Base-by-base conservation (phyloP, 2,888 invertebrate genomes). In the Scelioninae gen. 1 region DNA sequence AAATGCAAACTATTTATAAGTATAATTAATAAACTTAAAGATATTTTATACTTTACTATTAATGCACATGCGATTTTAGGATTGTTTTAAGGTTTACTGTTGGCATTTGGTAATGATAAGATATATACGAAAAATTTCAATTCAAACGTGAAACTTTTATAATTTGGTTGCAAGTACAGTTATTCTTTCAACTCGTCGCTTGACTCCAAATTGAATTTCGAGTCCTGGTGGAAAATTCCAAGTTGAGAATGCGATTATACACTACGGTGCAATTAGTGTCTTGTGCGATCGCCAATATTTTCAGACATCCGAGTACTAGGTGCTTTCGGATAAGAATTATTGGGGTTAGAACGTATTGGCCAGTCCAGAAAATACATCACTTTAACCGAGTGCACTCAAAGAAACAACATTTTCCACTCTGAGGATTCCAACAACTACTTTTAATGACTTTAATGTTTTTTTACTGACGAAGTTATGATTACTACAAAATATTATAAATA, bases 231-330 rank as follows among this genome's bases (percentile, higher is more conserved):
- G 60, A 71, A 71, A 71, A 71, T 60, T 60, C 34, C 71, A 43
- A 60, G 55, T 68, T 40, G 68, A 45, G 38, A 60, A 49, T 60
- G 60, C 71, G 58, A 71, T 71, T 71, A 71, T 71, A 71, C 60
- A 60, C 71, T 58, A 60, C 71, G 40, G 31, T 60, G 71, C 49
- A 60, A 71, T 71, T 71, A 71, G 71, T 58, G 71, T 71, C 71
- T 47, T 69, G 10, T 58, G 45, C 68, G 56, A 69, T 55, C 56
- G 47, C 45, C 68, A 69, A 69, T 69, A 69, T 69, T 69, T 69
- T 69, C 31, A 69, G 55, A 69, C 56, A 45, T 55, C 55, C 32
- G 45, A 43, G 45, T 29, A 69, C 45, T 69, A 29, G 68, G 56
- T 56, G 32, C 56, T 69, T 69, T 45, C 56, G n/a, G 45, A 16